Conservation (phyloP, 2,113 vertebrate genomes). For the Piaya cayana region DNA sequence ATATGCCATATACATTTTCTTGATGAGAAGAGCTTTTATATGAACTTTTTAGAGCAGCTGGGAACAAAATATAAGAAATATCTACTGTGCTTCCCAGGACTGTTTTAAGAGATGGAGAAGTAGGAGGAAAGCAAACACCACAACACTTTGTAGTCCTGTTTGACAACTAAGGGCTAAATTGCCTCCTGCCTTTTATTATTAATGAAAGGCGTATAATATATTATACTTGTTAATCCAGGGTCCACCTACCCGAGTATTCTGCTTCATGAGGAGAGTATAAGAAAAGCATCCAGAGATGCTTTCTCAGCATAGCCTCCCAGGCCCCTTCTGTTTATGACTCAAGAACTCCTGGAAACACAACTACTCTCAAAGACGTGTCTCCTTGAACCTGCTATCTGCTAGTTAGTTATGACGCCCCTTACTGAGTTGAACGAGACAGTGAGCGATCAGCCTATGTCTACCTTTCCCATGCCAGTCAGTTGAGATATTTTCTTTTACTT, state of each 20-base stretch:
- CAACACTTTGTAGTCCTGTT: neutral
- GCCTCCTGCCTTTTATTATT: neutral
- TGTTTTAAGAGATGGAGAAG: neutral
- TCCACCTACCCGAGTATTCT: neutral
- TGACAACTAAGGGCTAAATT: slow-evolving; percentile 10
- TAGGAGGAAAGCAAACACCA: neutral
- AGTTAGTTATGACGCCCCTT: neutral
- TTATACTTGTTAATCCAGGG: slow-evolving; percentile 3
- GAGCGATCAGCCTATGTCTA: neutral
- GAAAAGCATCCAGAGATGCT: neutral
- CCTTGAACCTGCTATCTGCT: neutral
- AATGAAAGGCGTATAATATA: slow-evolving; percentile 3
- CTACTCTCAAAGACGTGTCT: neutral
- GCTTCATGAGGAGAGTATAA: neutral
- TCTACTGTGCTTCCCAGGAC: neutral
- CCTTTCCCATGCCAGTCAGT: neutral
- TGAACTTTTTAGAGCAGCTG: neutral
- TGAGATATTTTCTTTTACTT: rapidly evolving
- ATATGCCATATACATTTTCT: neutral
- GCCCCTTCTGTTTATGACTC: neutral
- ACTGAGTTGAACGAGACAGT: neutral
- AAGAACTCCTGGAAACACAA: neutral
- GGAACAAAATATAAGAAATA: neutral
- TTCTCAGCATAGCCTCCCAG: neutral
- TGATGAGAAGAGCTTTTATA: neutral